Percentiles rank a stretch among this genome's conserved stretches.
These are phyloP conservation scores for Conopomorpha cramerella DNA, from an alignment of 1,140 invertebrate genomes.

Conservation along the genomic window DNA sequence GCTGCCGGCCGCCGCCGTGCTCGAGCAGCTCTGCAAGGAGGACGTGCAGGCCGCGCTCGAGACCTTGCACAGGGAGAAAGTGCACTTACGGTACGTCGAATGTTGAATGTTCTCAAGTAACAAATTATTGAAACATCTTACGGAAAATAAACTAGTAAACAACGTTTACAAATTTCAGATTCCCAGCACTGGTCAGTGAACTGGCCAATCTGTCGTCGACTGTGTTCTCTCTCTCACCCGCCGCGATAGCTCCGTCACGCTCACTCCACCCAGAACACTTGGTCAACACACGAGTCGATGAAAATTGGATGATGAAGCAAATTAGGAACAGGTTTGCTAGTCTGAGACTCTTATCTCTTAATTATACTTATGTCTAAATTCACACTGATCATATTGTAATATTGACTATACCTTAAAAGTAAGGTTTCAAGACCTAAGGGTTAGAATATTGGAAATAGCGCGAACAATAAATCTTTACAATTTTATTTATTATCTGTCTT, in stretches of 20 bases:
- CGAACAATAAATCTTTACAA: too few species aligned
- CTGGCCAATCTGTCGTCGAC: slow-evolving; percentile 35
- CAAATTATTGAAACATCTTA: too few species aligned
- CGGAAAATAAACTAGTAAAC: too few species aligned
- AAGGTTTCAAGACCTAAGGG: too few species aligned
- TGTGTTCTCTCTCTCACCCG: slow-evolving; percentile 44
- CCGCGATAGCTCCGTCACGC: slow-evolving; percentile 41
- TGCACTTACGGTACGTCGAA: slow-evolving; percentile 41
- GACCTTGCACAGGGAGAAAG: slow-evolving; percentile 39
- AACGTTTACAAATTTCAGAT: too few species aligned
- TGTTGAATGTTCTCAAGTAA: too few species aligned
- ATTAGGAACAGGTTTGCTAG: slow-evolving; percentile 42
- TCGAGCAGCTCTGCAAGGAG: slow-evolving; percentile 42
- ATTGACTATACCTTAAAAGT: too few species aligned
- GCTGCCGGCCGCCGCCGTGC: slow-evolving; percentile 27
- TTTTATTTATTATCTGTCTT: too few species aligned
- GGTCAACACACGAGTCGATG: slow-evolving; percentile 33
- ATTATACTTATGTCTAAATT: too few species aligned
- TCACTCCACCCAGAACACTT: slow-evolving; percentile 44
- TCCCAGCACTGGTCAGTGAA: slow-evolving; percentile 31
- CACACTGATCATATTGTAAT: too few species aligned
- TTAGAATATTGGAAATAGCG: too few species aligned
- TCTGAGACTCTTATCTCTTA: too few species aligned
- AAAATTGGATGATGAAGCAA: slow-evolving; percentile 37
- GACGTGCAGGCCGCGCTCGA: slow-evolving; percentile 53